Evolutionary conservation across 92 coral and sea anemone genomes (phyloP).

Genomic region (Umimayanthus kanabou): DNA sequence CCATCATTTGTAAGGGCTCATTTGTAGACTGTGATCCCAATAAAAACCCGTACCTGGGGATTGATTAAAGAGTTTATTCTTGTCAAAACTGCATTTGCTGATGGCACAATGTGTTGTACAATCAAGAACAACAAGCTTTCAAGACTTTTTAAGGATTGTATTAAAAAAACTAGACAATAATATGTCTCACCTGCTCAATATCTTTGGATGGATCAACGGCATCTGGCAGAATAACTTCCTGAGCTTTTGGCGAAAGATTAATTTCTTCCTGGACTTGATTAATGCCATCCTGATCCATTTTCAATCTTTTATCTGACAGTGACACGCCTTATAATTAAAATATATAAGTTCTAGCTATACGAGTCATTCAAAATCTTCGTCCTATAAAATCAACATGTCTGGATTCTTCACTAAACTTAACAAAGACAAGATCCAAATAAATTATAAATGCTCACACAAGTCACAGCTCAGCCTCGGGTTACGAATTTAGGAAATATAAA

Average conservation of each 20-base stretch:
- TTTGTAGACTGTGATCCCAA: too few relatives aligned
- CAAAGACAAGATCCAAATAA: not conserved
- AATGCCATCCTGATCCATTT: constrained; percentile 16
- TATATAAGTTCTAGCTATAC: not conserved
- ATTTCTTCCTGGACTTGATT: not conserved
- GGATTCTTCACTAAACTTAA: too few relatives aligned
- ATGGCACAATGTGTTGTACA: too few relatives aligned
- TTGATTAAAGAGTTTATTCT: too few relatives aligned
- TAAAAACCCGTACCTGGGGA: too few relatives aligned
- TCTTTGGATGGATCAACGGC: constrained; percentile 11
- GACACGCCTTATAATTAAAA: not conserved
- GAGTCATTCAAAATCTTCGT: not conserved
- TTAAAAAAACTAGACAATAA: not conserved
- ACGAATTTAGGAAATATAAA: too few relatives aligned
- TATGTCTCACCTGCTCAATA: constrained; percentile 38
- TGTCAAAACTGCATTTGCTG: too few relatives aligned
- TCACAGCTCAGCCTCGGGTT: not conserved
- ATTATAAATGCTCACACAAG: too few relatives aligned
- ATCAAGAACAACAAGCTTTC: too few relatives aligned
- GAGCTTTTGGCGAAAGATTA: constrained; percentile 21
- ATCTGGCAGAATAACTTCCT: not conserved
- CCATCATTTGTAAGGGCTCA: too few relatives aligned
- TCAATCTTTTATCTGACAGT: constrained; percentile 1
- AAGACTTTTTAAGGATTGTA: too few relatives aligned
- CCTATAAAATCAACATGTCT: too few relatives aligned